These are phyloP conservation scores for Melinopterus prodromus DNA, from an alignment of 2,888 invertebrate species.

Conservation along the genomic window DNA sequence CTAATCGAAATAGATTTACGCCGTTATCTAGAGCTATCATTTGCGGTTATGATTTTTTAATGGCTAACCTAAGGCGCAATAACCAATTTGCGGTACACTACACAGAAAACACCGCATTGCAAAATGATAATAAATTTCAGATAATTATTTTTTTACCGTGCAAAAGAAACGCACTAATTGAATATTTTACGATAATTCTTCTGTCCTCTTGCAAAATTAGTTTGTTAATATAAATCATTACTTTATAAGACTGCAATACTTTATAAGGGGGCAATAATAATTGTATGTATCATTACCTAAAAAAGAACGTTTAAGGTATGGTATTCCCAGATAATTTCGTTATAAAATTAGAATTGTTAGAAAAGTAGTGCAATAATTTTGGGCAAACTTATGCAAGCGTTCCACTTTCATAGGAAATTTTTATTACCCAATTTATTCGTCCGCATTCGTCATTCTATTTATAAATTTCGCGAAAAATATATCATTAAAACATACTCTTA, in stretches of 20 bases:
- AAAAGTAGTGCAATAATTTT: neutral
- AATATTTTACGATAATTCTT: neutral
- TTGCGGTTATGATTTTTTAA: conserved; percentile 25
- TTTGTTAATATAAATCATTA: too few relatives aligned
- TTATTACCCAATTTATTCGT: neutral
- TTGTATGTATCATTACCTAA: too few relatives aligned
- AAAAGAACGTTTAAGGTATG: neutral
- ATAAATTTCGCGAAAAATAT: neutral
- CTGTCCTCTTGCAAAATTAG: too few relatives aligned
- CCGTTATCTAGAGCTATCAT: conserved; percentile 20
- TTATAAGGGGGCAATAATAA: too few relatives aligned
- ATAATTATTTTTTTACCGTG: neutral
- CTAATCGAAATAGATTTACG: conserved; percentile 21
- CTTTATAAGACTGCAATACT: neutral
- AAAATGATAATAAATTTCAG: neutral
- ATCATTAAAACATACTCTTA: neutral
- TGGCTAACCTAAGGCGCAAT: conserved; percentile 11
- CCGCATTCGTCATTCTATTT: neutral
- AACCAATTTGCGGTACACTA: conserved; percentile 20
- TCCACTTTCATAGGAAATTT: neutral
- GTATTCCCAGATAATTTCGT: neutral
- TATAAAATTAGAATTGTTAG: neutral
- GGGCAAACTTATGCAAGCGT: neutral
- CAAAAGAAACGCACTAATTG: neutral
- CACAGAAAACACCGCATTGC: conserved; percentile 6